Base-by-base conservation (phyloP, 2,113 vertebrate genomes). In the Dryoscopus gambensis region DNA sequence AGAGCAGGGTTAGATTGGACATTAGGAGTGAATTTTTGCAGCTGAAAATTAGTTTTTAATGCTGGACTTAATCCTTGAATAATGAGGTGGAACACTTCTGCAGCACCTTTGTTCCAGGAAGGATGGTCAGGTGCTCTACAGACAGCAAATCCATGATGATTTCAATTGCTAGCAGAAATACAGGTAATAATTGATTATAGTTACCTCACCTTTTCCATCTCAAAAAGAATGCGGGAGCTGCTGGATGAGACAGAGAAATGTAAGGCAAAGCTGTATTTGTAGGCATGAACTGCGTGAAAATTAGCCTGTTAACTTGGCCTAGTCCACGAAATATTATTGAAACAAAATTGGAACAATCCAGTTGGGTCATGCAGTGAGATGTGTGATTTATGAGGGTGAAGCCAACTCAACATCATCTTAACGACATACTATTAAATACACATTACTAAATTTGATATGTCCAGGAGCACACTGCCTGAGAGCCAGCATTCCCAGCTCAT, bases 321-420 rank as follows among this genome's bases (percentile, higher is more conserved):
- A 35, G 33, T 22, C 64, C n/a, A 5, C 84, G 31, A 81, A 89
- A 74, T 65, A 67, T 78, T 92, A 70, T 46, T 88, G 75, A 84
- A 85, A 69, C 62, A 68, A 42, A 93, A 67, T 21, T 77, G 71
- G 44, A 84, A 35, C 52, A 83, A 89, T 86, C 60, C 19, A 75
- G n/a, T 24, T 44, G 59, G 25, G 39, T 84, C 59, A 67, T 37
- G 39, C 22, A 80, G 24, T 15, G 30, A 42, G 33, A 47, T 24
- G 18, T 30, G 31, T 95, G 76, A 84, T 89, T 95, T 93, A 84
- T 91, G 71, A 93, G 42, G 42, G 11, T 70, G 74, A 93, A 96
- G 39, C 20, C 39, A 92, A 28, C 73, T 88, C 40, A 83, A 23
- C 21, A 59, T 65, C 18, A 52, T 87, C 60, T 80, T 83, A 92